Conservation (phyloP, 2,797 vertebrate genomes). For the Oreochromis mossambicus region DNA sequence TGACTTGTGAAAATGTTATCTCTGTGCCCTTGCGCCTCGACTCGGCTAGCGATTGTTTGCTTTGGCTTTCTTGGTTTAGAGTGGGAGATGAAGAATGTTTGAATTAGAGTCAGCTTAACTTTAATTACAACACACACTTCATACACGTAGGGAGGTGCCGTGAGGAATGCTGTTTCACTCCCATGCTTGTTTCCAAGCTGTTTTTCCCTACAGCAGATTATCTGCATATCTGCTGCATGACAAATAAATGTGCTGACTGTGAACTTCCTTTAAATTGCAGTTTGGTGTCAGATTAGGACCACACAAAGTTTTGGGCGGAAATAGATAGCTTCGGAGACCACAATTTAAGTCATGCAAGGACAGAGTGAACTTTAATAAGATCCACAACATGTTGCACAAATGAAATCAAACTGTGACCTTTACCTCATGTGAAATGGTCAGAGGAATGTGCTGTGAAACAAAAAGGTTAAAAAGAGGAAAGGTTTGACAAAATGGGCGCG, state of each 20-base stretch:
- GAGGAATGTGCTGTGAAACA: not conserved
- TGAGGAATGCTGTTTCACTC: conserved; percentile 61
- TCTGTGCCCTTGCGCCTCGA: not conserved
- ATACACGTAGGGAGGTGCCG: not conserved
- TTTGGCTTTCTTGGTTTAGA: conserved; percentile 23
- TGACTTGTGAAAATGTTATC: not conserved
- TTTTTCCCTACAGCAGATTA: not conserved
- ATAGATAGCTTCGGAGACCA: not conserved
- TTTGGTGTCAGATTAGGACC: not conserved
- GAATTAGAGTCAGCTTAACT: conserved; percentile 13
- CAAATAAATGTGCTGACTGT: not conserved
- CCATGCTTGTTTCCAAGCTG: conserved; percentile 42
- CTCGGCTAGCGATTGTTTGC: conserved; percentile 36
- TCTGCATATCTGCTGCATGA: not conserved
- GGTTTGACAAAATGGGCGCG: not conserved
- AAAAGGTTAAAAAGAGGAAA: conserved; percentile 2
- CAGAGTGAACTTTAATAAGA: not conserved
- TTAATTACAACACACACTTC: conserved; percentile 11
- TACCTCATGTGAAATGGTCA: not conserved
- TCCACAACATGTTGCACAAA: not conserved
- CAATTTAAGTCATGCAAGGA: not conserved
- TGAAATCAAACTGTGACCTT: not conserved
- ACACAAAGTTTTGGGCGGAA: not conserved
- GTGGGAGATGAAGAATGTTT: conserved; percentile 37
- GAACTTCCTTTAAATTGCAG: conserved; percentile 12